Conservation (phyloP, 2,797 vertebrate genomes). For the Paramormyrops hopkinsi region DNA sequence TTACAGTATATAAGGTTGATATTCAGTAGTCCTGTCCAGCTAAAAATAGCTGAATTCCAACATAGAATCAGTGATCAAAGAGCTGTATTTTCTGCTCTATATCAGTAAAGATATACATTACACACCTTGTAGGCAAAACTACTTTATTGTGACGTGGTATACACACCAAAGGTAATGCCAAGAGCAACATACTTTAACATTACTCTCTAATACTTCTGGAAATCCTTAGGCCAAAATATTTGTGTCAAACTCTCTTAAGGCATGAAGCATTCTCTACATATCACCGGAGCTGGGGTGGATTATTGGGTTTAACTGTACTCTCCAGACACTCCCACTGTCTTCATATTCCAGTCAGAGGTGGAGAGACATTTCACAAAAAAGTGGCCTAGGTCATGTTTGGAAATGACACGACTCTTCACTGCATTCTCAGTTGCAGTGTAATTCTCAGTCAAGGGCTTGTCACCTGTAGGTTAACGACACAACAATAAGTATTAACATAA, state of each 20-base stretch:
- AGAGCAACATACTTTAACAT: neutral
- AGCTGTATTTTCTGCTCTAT: neutral
- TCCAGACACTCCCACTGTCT: constrained; percentile 68
- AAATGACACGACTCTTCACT: constrained; percentile 69
- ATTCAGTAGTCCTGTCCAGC: neutral
- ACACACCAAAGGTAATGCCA: neutral
- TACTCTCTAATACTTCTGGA: neutral
- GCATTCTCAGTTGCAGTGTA: constrained; percentile 64
- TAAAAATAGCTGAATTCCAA: neutral
- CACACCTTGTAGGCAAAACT: neutral
- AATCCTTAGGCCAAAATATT: neutral
- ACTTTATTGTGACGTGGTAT: neutral
- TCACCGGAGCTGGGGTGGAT: neutral
- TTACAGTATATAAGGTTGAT: neutral
- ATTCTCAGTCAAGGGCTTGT: constrained; percentile 70
- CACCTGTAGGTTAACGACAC: constrained; percentile 49
- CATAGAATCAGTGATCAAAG: neutral
- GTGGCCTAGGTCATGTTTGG: constrained; percentile 79
- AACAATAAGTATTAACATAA: neutral
- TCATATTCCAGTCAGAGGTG: constrained; percentile 68
- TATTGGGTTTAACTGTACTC: constrained; percentile 57
- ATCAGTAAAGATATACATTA: neutral
- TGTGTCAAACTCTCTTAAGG: neutral
- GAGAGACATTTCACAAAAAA: constrained; percentile 80
- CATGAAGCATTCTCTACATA: neutral